Percentiles rank a stretch among this genome's conserved stretches.
Evolutionary conservation across 2,797 vertebrate genomes (phyloP).

Genomic region (Benthosema pterotum): DNA sequence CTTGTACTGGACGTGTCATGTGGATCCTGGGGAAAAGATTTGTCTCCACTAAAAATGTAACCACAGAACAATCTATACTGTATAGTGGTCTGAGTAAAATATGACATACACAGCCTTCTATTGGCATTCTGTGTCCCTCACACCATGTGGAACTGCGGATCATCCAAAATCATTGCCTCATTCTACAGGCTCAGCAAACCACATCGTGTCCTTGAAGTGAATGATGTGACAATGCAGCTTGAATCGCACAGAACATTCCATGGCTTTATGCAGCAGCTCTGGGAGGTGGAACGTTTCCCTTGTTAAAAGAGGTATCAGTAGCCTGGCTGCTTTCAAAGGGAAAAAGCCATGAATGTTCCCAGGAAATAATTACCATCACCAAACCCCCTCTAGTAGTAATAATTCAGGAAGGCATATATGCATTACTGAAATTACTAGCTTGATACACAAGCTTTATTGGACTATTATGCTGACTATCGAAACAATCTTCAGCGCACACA

Average conservation of each 20-base stretch:
- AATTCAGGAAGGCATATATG: slow-evolving; percentile 15
- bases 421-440: slow-evolving; percentile 15
- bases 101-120: no score
- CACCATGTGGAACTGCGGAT: no score
- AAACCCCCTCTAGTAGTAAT: slow-evolving; percentile 14
- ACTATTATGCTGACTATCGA: slow-evolving; percentile 8
- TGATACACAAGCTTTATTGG: slow-evolving; percentile 18
- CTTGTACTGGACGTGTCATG: no score
- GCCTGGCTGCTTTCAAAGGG: slow-evolving; percentile 16
- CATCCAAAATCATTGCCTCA: no score
- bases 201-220: background rate
- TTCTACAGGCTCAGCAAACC: slow-evolving; percentile 5
- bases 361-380: slow-evolving; percentile 15
- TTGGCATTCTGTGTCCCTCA: no score
- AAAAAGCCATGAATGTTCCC: slow-evolving; percentile 13
- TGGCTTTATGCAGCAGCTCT: background rate
- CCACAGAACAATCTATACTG: no score
- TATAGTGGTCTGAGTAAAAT: no score
- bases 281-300: slow-evolving; percentile 14
- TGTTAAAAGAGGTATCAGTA: slow-evolving; percentile 6
- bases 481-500: slow-evolving; percentile 20
- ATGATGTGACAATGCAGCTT: slow-evolving; percentile 4
- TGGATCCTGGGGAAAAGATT: no score
- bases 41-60: no score
- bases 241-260: slow-evolving; percentile 4